These are phyloP conservation scores for Leptinotarsa defecta DNA, from an alignment of 1,140 invertebrate genomes.

Conservation along the genomic window DNA sequence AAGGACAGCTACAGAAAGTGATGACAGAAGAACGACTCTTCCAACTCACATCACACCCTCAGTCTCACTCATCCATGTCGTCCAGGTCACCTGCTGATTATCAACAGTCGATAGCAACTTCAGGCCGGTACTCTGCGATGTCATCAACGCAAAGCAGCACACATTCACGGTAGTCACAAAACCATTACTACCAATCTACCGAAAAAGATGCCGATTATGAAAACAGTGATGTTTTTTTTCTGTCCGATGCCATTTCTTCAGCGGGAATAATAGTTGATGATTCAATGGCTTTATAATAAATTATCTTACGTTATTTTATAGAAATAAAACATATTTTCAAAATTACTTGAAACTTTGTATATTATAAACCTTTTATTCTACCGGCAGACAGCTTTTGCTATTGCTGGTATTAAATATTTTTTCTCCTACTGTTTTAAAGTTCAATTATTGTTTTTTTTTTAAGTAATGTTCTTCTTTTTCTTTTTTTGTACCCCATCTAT, in stretches of 20 bases:
- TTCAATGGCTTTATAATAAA: not conserved
- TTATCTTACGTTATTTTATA: conserved; percentile 15
- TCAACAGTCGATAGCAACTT: conserved; percentile 11
- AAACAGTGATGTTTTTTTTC: conserved; percentile 20
- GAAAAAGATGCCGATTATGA: conserved; percentile 6
- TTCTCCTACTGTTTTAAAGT: too few species aligned
- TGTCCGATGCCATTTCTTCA: conserved; percentile 17
- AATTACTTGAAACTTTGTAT: conserved; percentile 11
- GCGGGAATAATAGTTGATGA: conserved; percentile 10
- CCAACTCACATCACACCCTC: conserved; percentile 16
- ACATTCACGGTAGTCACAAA: conserved; percentile 21
- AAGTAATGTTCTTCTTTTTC: too few species aligned
- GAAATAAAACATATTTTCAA: conserved; percentile 22
- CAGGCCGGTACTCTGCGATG: conserved; percentile 15
- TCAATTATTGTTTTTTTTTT: too few species aligned
- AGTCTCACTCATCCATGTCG: conserved; percentile 10
- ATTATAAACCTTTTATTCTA: conserved; percentile 23
- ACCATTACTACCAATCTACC: conserved; percentile 17
- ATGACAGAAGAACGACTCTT: conserved; percentile 26
- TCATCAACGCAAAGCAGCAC: conserved; percentile 19
- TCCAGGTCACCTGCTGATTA: conserved; percentile 17
- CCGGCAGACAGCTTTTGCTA: too few species aligned
- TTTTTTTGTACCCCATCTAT: too few species aligned
- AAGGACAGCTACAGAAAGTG: conserved; percentile 20
- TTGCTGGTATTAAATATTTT: too few species aligned